Evolutionary conservation across 2,113 vertebrate genomes (phyloP).

Genomic region (Jaculus jaculus): DNA sequence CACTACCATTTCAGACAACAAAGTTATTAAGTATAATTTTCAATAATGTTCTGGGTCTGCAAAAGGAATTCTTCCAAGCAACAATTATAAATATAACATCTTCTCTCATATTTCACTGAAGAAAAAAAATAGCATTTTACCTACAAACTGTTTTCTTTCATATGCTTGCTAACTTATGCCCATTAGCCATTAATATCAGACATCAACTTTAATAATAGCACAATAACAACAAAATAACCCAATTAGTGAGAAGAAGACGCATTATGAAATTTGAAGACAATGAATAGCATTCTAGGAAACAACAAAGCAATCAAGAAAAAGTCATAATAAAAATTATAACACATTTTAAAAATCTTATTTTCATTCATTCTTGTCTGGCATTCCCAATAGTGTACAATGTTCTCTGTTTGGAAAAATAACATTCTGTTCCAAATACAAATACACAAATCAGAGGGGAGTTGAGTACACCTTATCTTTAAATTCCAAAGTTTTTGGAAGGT

Average conservation of each 20-base stretch:
- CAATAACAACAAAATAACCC: background rate
- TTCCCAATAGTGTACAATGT: fast-evolving
- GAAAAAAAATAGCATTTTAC: background rate
- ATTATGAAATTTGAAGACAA: background rate
- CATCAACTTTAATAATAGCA: background rate
- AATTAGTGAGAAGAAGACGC: background rate
- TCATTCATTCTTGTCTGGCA: background rate
- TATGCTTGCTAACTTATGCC: background rate
- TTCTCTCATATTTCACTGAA: background rate
- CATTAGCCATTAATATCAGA: background rate
- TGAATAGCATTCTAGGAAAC: background rate
- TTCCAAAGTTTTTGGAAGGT: background rate
- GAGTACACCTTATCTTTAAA: background rate
- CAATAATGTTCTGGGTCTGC: background rate
- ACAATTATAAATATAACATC: background rate
- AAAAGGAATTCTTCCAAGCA: background rate
- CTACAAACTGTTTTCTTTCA: background rate
- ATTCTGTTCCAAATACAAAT: background rate
- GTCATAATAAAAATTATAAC: background rate
- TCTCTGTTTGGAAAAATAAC: background rate
- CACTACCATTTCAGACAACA: background rate
- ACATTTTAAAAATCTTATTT: background rate
- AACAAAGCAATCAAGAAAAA: background rate
- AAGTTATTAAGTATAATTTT: background rate
- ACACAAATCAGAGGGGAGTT: background rate